These are phyloP conservation scores for Nautilus pompilius DNA, from an alignment of 1,140 invertebrate genomes.

Conservation along the genomic window DNA sequence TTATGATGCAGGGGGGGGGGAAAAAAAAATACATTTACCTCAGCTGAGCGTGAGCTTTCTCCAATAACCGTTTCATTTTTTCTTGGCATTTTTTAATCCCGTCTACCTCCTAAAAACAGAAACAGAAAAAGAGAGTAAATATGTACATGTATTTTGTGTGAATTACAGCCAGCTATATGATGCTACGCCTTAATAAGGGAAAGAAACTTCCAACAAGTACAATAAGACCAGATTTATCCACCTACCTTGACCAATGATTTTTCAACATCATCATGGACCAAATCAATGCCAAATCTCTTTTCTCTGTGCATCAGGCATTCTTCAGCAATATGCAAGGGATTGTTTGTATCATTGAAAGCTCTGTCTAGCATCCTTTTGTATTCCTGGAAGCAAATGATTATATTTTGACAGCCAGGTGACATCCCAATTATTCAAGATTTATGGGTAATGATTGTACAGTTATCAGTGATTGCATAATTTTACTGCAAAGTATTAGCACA, in stretches of 20 bases:
- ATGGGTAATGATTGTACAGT: background rate
- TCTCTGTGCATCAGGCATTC: slow-evolving; percentile 89
- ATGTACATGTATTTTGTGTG: too few species aligned
- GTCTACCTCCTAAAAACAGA: slow-evolving; percentile 71
- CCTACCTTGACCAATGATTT: slow-evolving; percentile 67
- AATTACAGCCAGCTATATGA: too few species aligned
- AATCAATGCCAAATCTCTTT: slow-evolving; percentile 76
- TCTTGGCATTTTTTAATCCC: slow-evolving; percentile 73
- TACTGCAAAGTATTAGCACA: too few species aligned
- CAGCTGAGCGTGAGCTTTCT: slow-evolving; percentile 67
- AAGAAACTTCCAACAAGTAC: too few species aligned
- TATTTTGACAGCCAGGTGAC: background rate
- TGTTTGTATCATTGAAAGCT: slow-evolving; percentile 80
- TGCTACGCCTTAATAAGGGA: too few species aligned
- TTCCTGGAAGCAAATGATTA: slow-evolving; percentile 67
- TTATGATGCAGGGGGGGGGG: too few species aligned
- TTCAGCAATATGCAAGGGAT: slow-evolving; percentile 84
- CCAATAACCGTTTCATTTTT: slow-evolving; percentile 69
- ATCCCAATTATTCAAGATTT: background rate
- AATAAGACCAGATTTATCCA: too few species aligned
- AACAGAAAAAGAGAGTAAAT: too few species aligned
- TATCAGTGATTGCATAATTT: too few species aligned
- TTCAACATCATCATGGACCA: slow-evolving; percentile 81
- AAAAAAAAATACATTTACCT: slow-evolving; percentile 60
- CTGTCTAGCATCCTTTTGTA: slow-evolving; percentile 75